These are phyloP conservation scores for Aphidius colemani DNA, from an alignment of 2,888 invertebrate genomes.

Conservation along the genomic window DNA sequence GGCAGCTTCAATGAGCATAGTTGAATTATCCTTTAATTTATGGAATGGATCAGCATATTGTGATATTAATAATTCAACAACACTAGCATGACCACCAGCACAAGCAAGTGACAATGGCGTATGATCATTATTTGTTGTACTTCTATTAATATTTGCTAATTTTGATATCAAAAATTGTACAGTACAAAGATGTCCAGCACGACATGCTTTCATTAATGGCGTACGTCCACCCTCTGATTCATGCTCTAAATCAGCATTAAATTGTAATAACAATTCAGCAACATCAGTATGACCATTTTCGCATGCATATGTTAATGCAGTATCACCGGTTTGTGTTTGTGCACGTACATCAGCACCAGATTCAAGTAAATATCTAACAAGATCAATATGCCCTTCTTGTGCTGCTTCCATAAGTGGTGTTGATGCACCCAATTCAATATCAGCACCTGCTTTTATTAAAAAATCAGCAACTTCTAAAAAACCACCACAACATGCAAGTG, in stretches of 20 bases:
- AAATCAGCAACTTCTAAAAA: slow-evolving; percentile 95
- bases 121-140: slow-evolving; percentile 94
- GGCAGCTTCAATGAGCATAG: slow-evolving; percentile 97
- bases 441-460: slow-evolving; percentile 92
- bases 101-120: slow-evolving; percentile 96
- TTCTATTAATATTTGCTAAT: slow-evolving; percentile 82
- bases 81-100: slow-evolving; percentile 92
- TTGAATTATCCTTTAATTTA: slow-evolving; percentile 97
- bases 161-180: slow-evolving; percentile 94
- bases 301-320: slow-evolving; percentile 95
- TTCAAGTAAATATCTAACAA: slow-evolving; percentile 85
- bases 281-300: slow-evolving; percentile 99
- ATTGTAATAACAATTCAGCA: slow-evolving; percentile 87
- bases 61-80: slow-evolving; percentile 88
- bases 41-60: slow-evolving; percentile 95
- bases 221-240: slow-evolving; percentile 97
- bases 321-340: slow-evolving; percentile 93
- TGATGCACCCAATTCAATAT: slow-evolving; percentile 91
- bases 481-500: slow-evolving; percentile 92
- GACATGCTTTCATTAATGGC: slow-evolving; percentile 97
- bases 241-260: slow-evolving; percentile 91
- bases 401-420: slow-evolving; percentile 99
- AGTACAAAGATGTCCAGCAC: slow-evolving; percentile 94
- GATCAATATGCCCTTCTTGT: slow-evolving; percentile 95
- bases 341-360: slow-evolving; percentile 90